Evolutionary conservation across 2,797 vertebrate species (phyloP), one percentile per base, ranked within the genome.

Genomic region (Anabas testudineus): DNA sequence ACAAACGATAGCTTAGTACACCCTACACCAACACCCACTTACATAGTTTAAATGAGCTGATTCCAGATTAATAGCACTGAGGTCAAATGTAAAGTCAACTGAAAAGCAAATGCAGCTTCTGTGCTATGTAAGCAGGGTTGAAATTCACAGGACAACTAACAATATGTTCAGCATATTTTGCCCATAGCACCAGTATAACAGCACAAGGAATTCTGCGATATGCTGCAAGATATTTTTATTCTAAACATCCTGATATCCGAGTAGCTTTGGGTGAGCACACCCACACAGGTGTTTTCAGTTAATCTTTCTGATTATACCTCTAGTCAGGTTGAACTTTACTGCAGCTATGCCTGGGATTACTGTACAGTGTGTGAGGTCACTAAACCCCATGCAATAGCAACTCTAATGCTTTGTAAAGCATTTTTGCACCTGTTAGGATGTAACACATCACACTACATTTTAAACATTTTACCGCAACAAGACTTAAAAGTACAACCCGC

Each of bases 201-300:
- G 22, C 22, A 41, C 10, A n/a, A 18, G 19, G 12, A 21, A 55
- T 5, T 39, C 18, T 52, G 19, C 15, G 45, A 54, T 43, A 30
- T 16, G 8, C 6, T 26, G 36, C 19, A 46, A 61, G 30, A 64
- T 42, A 42, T 3, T 5, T 16, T n/a, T 43, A 42, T 43, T 42
- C 16, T 42, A 21, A 36, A 56, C 12, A 52, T 30, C 53, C 46
- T 67, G 36, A 56, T 56, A 15, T 22, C 10, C 55, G 14, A 19
- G 24, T 46, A 32, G 59, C 30, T 32, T 67, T 12, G 46, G 55
- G 30, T 57, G n/a, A 5, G 1, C 10, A 34, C 46, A 32, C 24
- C 41, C 47, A 37, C 28, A 71, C 2, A 36, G 34, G 46, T 58
- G 61, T n/a, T 55, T 58, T 26, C 60, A 22, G 7, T 34, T 61